phyloP scores from a whole-genome alignment of 2,797 vertebrate species.

The Paratrypauchen microcephalus region DNA sequence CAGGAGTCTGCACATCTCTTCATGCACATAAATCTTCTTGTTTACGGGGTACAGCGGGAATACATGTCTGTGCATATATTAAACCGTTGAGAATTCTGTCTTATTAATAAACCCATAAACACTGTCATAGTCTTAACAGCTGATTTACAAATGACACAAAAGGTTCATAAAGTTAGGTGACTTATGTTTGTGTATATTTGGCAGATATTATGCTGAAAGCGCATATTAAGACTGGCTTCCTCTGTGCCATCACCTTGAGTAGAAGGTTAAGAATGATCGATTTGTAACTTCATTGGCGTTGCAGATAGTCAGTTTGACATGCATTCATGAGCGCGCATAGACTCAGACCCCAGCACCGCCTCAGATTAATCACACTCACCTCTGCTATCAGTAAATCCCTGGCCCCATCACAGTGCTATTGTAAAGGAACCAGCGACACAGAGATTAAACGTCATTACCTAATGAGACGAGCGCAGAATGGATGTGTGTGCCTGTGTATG shows the following conservation, averaged over 20 bases:
- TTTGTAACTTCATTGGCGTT: conserved; percentile 9
- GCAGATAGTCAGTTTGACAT: conserved; percentile 18
- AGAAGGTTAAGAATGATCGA: conserved; percentile 41
- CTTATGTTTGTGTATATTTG: neutral
- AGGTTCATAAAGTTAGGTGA: too few species aligned
- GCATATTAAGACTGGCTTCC: conserved; percentile 23
- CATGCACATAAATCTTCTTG: conserved; percentile 21
- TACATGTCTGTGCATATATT: conserved; percentile 35
- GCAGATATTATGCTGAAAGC: neutral
- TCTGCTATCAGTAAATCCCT: conserved; percentile 48
- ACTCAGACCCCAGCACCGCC: neutral
- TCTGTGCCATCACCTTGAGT: conserved; percentile 35
- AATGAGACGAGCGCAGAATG: conserved; percentile 64
- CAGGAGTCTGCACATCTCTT: conserved; percentile 47
- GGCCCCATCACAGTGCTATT: conserved; percentile 58
- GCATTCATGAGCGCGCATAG: conserved; percentile 21
- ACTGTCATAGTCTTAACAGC: too few species aligned
- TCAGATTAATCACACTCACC: conserved; percentile 46
- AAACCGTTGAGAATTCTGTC: neutral
- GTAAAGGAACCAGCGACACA: conserved; percentile 46
- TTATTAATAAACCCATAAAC: neutral
- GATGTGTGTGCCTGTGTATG: conserved; percentile 35
- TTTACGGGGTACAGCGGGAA: conserved; percentile 22
- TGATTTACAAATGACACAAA: neutral
- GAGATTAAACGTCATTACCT: conserved; percentile 69